Conservation (phyloP, 2,888 invertebrate genomes). For the Copidosoma aretas region DNA sequence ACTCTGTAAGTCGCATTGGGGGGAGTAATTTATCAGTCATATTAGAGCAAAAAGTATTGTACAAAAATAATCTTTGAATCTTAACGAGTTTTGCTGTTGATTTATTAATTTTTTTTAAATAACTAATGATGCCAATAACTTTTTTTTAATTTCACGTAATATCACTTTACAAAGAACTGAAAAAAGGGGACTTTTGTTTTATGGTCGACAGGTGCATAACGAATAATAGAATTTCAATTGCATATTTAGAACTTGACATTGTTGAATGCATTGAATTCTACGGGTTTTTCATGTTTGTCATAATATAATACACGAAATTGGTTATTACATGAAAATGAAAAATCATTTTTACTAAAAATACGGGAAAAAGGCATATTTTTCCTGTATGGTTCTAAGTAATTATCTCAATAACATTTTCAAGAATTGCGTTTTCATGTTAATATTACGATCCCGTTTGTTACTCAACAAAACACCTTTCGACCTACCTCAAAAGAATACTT, state of each 20-base stretch:
- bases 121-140: constrained; percentile 24
- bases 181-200: constrained; percentile 34
- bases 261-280: too few relatives aligned
- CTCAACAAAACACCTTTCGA: neutral
- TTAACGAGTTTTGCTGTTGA: constrained; percentile 27
- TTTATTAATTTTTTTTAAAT: constrained; percentile 12
- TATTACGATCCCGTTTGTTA: neutral
- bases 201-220: constrained; percentile 56
- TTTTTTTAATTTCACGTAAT: neutral
- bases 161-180: neutral
- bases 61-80: constrained; percentile 21
- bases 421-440: neutral
- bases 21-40: neutral
- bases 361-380: too few relatives aligned
- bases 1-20: constrained; percentile 40
- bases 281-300: too few relatives aligned
- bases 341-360: too few relatives aligned
- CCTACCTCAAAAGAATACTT: neutral
- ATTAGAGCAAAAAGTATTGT: constrained; percentile 6
- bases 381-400: too few relatives aligned
- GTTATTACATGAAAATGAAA: too few relatives aligned
- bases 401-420: constrained; percentile 12
- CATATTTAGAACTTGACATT: too few relatives aligned
- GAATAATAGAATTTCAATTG: too few relatives aligned
- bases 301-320: too few relatives aligned